Base-by-base conservation (phyloP, 2,888 invertebrate genomes). In the Sphaerophoria taeniata region DNA sequence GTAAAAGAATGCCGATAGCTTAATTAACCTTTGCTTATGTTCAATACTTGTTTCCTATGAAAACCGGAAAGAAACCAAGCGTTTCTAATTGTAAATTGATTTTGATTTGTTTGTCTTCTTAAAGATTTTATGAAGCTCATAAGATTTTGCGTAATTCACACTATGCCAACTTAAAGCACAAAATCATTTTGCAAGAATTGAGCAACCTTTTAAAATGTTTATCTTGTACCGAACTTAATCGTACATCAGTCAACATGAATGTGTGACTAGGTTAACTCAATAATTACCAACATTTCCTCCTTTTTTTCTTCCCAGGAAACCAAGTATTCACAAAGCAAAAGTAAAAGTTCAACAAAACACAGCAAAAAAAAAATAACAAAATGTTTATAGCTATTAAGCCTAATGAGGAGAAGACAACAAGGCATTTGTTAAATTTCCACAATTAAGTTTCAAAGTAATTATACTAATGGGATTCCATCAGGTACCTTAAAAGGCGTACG, bases 401-500 rank as follows among this genome's bases (percentile, higher is more conserved):
- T 67, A 11, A 53, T 39, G 36, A 36, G 39, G 67, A 5, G 31
- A 39, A 53, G 24, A 53, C 51, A 53, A 31, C 39, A 67, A 24
- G 12, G 39, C 60, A 60, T 60, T 60, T 67, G 67, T 67, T 31
- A 43, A 67, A 67, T 49, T 33, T 65, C 34, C 16, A 65, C 65
- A 65, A 65, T 65, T 49, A 65, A 49, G 49, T 49, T 65, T 16
- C 11, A 3, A 16, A 65, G 65, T 49, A 65, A 65, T 65, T 65
- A 65, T 0, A 34, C 49, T 65, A 65, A 65, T 65, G 65, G 36
- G 65, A 65, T 65, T 65, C 36, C 49, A 65, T 65, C 49, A 65
- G n/a, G 45, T 14, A 24, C 24, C 24, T n/a, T 43, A 43, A 34
- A 33, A 45, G n/a, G 39, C 6, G 2, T 24, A 36, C 5, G 14